These are phyloP conservation scores for Hemithea aestivaria DNA, from an alignment of 2,888 invertebrate genomes.

Conservation along the genomic window DNA sequence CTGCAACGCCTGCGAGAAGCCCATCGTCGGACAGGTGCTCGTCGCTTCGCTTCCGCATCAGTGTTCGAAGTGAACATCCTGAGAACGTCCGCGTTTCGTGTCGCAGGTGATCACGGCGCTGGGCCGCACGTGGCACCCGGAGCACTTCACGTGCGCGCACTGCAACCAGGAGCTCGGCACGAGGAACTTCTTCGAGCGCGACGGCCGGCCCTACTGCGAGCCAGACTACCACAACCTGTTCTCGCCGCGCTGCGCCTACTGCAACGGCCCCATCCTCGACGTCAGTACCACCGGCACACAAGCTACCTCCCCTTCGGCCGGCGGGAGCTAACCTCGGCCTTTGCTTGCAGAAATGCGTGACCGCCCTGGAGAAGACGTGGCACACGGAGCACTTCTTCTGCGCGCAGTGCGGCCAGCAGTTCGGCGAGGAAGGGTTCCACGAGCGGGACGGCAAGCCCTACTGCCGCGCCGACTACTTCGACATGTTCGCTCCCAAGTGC, in stretches of 20 bases:
- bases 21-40: conserved; percentile 96
- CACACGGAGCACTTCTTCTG: conserved; percentile 99
- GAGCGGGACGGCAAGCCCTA: conserved; percentile 97
- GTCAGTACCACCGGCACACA: conserved; percentile 78
- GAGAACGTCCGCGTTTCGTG: conserved; percentile 39
- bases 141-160: conserved; percentile 98
- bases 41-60: not conserved
- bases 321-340: conserved; percentile 9
- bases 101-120: conserved; percentile 92
- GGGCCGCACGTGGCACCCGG: conserved; percentile 99
- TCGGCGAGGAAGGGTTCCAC: conserved; percentile 99
- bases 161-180: conserved; percentile 98
- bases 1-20: conserved; percentile 99
- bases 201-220: conserved; percentile 98
- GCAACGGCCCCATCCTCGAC: conserved; percentile 99
- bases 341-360: conserved; percentile 95
- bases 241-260: conserved; percentile 98
- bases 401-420: conserved; percentile 97
- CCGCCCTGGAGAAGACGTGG: conserved; percentile 98
- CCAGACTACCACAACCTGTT: conserved; percentile 99
- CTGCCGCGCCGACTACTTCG: conserved; percentile 97
- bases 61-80: conserved; percentile 17
- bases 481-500: conserved; percentile 98
- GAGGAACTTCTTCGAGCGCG: conserved; percentile 98
- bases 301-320: no score